A percentile compares a stretch with the other conserved stretches of the same genome.
Evolutionary conservation across 2,888 invertebrate genomes (phyloP).

Genomic region (Pilophorus perplexus): DNA sequence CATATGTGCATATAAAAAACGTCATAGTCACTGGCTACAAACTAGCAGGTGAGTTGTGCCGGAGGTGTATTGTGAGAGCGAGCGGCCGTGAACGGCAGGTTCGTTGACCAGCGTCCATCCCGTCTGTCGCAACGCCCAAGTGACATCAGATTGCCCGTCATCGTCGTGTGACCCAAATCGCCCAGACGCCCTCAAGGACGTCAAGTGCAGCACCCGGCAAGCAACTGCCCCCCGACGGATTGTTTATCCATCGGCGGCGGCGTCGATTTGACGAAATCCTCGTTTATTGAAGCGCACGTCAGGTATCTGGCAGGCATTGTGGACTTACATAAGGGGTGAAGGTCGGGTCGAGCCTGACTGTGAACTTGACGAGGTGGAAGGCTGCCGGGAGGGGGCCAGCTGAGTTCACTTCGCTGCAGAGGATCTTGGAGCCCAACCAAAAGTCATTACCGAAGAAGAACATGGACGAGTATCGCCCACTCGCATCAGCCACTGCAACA

Average conservation of each 20-base stretch:
- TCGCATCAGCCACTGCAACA: slow-evolving; percentile 66
- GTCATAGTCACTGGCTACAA: too few species aligned
- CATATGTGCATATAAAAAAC: too few species aligned
- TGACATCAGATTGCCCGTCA: slow-evolving; percentile 10
- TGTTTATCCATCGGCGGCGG: too few species aligned
- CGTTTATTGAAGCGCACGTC: too few species aligned
- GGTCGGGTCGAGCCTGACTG: slow-evolving; percentile 57
- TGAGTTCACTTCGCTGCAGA: slow-evolving; percentile 56
- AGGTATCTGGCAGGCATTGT: too few species aligned
- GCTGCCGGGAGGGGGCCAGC: slow-evolving; percentile 62
- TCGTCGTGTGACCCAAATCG: background rate
- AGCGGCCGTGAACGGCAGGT: too few species aligned
- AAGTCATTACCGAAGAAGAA: slow-evolving; percentile 81
- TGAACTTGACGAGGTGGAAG: slow-evolving; percentile 64
- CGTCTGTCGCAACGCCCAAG: background rate
- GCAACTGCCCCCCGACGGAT: background rate
- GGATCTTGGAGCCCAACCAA: slow-evolving; percentile 73
- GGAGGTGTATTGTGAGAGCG: too few species aligned
- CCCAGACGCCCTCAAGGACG: background rate
- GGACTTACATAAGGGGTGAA: slow-evolving; percentile 59
- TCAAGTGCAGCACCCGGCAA: background rate
- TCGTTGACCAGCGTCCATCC: slow-evolving; percentile 27
- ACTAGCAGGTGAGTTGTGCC: too few species aligned
- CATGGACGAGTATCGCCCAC: slow-evolving; percentile 73
- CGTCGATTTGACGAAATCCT: too few species aligned